Evolutionary conservation across 2,113 vertebrate genomes (phyloP).

Genomic region (Dicaeum eximium): DNA sequence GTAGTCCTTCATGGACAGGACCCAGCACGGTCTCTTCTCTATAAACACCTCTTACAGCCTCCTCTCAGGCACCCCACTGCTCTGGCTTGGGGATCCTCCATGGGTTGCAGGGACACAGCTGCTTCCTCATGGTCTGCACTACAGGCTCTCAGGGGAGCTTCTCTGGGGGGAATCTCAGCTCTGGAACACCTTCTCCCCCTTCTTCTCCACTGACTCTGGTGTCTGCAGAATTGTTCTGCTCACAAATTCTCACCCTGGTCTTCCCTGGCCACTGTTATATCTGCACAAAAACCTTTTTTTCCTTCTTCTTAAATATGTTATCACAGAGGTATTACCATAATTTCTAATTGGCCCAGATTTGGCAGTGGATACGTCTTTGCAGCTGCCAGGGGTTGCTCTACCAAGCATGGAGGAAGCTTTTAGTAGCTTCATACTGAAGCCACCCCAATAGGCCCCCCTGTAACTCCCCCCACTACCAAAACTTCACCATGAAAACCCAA

Average conservation of each 20-base stretch:
- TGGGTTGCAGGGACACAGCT: neutral
- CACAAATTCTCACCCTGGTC: neutral
- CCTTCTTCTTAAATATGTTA: neutral
- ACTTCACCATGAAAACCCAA: neutral
- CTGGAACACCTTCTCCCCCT: too few relatives aligned
- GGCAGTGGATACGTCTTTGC: neutral
- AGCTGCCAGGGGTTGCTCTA: neutral
- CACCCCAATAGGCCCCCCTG: neutral
- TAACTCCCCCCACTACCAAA: neutral
- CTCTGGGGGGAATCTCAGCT: neutral
- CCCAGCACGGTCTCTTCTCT: neutral
- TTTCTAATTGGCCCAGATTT: neutral
- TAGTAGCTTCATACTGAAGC: neutral
- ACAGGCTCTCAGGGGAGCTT: too few relatives aligned
- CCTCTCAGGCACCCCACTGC: neutral
- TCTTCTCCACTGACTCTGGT: neutral
- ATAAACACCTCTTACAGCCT: neutral
- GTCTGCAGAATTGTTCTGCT: neutral
- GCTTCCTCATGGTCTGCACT: too few relatives aligned
- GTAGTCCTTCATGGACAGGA: neutral
- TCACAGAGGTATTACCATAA: neutral
- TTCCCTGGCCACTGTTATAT: neutral
- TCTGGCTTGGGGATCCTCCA: accelerated
- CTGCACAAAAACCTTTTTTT: too few relatives aligned
- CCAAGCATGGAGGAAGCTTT: neutral